Evolutionary conservation across 2,888 invertebrate genomes (phyloP), one percentile per base, ranked within the genome.

Genomic region (Caenorhabditis sp.): DNA sequence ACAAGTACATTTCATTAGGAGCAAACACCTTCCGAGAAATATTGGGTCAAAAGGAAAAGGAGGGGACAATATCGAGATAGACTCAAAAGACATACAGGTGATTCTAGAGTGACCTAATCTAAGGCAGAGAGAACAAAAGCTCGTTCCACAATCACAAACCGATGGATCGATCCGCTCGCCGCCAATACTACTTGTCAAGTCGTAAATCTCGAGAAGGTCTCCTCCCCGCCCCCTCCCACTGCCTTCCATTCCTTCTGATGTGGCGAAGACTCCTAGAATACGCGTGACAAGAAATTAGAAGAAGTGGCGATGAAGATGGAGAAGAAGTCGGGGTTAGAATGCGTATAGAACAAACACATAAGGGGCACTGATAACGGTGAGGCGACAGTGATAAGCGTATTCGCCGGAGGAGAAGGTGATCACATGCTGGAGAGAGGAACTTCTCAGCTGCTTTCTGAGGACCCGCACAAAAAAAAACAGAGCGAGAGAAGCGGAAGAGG

Each of bases 131-230:
- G n/a, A 15, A 15, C n/a, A 11, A 26, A 27, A 27, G n/a, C n/a
- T 30, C 20, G 22, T 20, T 20, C 17, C 20, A 11, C 52, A 52
- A 20, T 32, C 30, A 17, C 17, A n/a, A 27, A 17, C 35, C 50
- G n/a, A 55, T 37, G 37, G 26, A 56, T 65, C 46, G 55, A 37
- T 43, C 17, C 13, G 27, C 39, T 22, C 41, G 27, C 50, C 32
- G n/a, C 56, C 56, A 43, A 45, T 50, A 59, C 43, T 52, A 68
- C 58, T 68, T 58, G 68, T 59, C 68, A 58, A 58, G 68, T 59
- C 68, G 52, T 68, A 68, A 68, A 68, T 68, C 68, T 68, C 68
- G 68, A 68, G 52, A 50, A 68, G 68, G 68, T 68, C 68, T 68
- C 63, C 43, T 53, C 58, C 52, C 17, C 20, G 46, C 50, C 43